Evolutionary conservation across 2,113 vertebrate species (phyloP).

Genomic region (Pseudopipra pipra): DNA sequence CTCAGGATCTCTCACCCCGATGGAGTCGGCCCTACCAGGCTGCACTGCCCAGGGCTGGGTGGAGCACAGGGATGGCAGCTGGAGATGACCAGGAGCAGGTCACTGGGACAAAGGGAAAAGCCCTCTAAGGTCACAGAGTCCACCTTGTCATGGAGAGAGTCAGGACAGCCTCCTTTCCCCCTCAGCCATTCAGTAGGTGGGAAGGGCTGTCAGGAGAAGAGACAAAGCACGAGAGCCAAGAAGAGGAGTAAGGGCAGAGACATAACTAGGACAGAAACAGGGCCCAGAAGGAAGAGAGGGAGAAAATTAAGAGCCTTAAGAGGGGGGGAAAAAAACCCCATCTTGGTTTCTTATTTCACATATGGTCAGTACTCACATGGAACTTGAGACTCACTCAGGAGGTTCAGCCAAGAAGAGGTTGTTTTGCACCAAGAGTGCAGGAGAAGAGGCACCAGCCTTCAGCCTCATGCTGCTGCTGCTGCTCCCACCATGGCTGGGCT

Average conservation of each 20-base stretch:
- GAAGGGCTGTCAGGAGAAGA: neutral
- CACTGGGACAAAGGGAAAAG: neutral
- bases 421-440: neutral
- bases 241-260: neutral
- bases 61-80: neutral
- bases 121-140: neutral
- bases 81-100: accelerated
- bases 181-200: neutral
- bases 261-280: neutral
- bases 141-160: neutral
- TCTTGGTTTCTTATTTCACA: neutral
- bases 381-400: neutral
- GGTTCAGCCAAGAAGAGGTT: neutral
- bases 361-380: neutral
- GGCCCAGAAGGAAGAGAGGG: neutral
- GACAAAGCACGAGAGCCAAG: neutral
- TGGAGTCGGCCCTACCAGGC: neutral
- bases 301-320: neutral
- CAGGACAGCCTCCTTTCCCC: neutral
- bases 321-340: neutral
- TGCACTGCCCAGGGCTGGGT: neutral
- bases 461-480: neutral
- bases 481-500: neutral
- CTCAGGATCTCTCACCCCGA: neutral
- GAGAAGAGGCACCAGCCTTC: neutral